Percentiles rank a stretch among this genome's conserved stretches.
Conservation (phyloP, 1,140 invertebrate species). For the Brachionus rotundiformis region DNA sequence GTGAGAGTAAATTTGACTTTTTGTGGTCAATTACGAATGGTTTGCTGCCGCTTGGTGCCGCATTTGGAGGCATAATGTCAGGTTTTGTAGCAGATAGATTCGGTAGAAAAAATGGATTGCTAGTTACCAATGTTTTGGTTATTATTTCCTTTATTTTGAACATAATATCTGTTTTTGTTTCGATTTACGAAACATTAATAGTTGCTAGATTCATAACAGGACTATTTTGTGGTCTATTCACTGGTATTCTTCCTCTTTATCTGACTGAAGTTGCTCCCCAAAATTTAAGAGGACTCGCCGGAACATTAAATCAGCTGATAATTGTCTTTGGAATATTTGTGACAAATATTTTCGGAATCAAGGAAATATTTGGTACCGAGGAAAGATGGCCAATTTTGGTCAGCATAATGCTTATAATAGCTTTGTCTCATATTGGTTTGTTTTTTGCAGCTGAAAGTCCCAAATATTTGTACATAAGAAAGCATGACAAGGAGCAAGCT, state of each 20-base stretch:
- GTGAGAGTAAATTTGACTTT: conserved; percentile 11
- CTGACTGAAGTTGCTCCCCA: conserved; percentile 81
- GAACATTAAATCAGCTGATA: conserved; percentile 82
- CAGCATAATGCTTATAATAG: conserved; percentile 84
- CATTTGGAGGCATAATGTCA: conserved; percentile 80
- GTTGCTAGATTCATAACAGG: conserved; percentile 70
- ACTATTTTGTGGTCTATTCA: conserved; percentile 40
- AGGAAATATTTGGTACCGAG: conserved; percentile 68
- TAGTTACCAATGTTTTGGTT: conserved; percentile 21
- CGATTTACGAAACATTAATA: conserved; percentile 73
- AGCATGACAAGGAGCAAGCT: not conserved
- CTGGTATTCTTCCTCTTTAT: conserved; percentile 83
- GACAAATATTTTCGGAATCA: conserved; percentile 69
- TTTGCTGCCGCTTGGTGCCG: conserved; percentile 85
- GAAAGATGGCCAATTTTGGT: conserved; percentile 76
- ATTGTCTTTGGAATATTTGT: conserved; percentile 82
- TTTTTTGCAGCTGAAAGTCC: conserved; percentile 71
- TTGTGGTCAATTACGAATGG: conserved; percentile 72
- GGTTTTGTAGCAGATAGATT: conserved; percentile 75
- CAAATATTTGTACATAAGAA: conserved; percentile 60
- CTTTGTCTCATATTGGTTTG: conserved; percentile 82
- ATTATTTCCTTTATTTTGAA: conserved; percentile 24
- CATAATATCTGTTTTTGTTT: conserved; percentile 19
- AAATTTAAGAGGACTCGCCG: conserved; percentile 76
- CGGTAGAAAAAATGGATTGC: conserved; percentile 63